phyloP scores from a whole-genome alignment of 37 sponge, comb jelly and placozoan species.

The Bolinopsis microptera region DNA sequence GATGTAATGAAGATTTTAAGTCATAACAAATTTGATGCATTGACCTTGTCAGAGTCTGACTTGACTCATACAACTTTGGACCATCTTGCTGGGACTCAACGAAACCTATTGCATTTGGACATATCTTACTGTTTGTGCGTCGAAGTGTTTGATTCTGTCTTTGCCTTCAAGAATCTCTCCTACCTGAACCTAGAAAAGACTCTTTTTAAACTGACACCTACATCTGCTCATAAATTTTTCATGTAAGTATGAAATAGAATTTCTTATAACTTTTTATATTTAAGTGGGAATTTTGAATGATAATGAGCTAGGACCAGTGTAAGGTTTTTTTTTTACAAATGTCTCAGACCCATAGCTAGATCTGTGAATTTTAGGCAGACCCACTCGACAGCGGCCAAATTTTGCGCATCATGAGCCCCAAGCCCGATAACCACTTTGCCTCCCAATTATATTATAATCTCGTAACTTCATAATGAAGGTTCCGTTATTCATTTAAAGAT shows the following conservation, averaged over 20 bases:
- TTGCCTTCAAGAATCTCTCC: conserved; percentile 5
- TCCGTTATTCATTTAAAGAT: too few relatives aligned
- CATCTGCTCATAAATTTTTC: not conserved
- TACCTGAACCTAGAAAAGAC: conserved; percentile 47
- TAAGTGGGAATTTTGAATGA: too few relatives aligned
- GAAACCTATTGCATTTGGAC: not conserved
- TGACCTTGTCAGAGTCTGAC: conserved; percentile 25
- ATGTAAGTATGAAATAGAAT: not conserved
- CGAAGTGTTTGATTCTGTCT: conserved; percentile 41
- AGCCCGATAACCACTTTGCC: too few relatives aligned
- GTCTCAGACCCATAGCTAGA: too few relatives aligned
- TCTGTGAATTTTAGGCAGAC: too few relatives aligned
- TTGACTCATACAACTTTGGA: not conserved
- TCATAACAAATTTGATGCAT: not conserved
- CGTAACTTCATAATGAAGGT: too few relatives aligned
- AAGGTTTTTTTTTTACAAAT: too few relatives aligned
- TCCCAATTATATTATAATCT: too few relatives aligned
- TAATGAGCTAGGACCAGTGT: too few relatives aligned
- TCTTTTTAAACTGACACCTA: conserved; percentile 3
- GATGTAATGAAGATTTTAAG: not conserved
- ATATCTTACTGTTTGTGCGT: conserved; percentile 33
- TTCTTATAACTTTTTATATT: not conserved
- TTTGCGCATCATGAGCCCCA: too few relatives aligned
- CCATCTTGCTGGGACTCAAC: not conserved
- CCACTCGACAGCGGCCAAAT: too few relatives aligned